Percentiles rank a stretch among this genome's conserved stretches.
phyloP scores from a whole-genome alignment of 2,113 vertebrate genomes.

The Aptenodytes forsteri region DNA sequence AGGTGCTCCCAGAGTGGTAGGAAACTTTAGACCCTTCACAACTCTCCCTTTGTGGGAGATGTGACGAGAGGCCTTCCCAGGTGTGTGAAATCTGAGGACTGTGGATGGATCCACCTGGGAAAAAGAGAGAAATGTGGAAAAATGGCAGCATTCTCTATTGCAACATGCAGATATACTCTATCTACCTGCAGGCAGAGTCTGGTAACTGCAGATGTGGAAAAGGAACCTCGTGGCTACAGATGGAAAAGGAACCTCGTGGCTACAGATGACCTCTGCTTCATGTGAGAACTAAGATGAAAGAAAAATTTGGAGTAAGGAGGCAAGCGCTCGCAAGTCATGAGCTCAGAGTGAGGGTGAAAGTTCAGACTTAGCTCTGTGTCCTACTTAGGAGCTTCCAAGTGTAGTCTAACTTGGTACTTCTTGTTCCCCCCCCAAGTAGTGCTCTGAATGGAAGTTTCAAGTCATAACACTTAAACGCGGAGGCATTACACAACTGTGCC shows the following conservation, averaged over 20 bases:
- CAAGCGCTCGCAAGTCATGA: background rate
- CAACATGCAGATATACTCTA: background rate
- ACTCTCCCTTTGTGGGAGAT: background rate
- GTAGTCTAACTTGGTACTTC: background rate
- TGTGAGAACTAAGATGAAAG: background rate
- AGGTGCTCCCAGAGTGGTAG: background rate
- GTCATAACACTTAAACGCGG: background rate
- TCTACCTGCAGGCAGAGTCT: background rate
- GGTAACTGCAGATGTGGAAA: background rate
- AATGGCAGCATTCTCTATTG: background rate
- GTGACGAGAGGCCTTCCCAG: background rate
- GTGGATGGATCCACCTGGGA: background rate
- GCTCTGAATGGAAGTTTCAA: background rate
- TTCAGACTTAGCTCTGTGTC: background rate
- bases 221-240: background rate
- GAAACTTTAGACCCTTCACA: background rate
- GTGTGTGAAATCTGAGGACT: background rate
- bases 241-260: background rate
- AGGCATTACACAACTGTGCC: background rate
- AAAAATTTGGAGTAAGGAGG: background rate
- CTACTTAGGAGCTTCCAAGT: background rate
- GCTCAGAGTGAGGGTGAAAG: background rate
- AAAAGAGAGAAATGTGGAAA: background rate
- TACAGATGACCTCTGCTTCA: background rate
- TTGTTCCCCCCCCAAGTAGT: background rate